Evolutionary conservation across 2,113 vertebrate genomes (phyloP).

Genomic region (Xiphophorus hellerii): DNA sequence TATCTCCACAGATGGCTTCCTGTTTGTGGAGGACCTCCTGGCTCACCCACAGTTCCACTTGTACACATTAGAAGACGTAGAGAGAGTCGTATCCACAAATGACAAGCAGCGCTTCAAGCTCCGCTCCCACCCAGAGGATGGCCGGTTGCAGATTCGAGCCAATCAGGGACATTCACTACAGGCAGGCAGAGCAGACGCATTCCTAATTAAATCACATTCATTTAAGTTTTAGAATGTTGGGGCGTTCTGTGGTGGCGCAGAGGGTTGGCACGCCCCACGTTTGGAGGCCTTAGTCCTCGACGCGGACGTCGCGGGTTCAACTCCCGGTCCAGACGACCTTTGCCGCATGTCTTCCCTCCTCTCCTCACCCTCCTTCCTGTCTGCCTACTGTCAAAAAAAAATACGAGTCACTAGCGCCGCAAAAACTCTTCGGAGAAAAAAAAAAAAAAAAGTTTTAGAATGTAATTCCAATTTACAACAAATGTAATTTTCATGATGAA

Average conservation of each 20-base stretch:
- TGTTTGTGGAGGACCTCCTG: slow-evolving; percentile 82
- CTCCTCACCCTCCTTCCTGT: no score
- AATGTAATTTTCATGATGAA: no score
- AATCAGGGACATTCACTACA: slow-evolving; percentile 91
- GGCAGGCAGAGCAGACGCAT: slow-evolving; percentile 61
- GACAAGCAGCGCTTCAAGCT: slow-evolving; percentile 87
- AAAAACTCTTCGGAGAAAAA: no score
- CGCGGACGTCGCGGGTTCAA: no score
- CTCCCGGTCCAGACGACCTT: no score
- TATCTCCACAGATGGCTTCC: slow-evolving; percentile 84
- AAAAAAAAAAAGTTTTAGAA: background rate
- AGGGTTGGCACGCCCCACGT: no score
- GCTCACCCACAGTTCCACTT: slow-evolving; percentile 79
- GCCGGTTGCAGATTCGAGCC: slow-evolving; percentile 84
- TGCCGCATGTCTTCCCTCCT: no score
- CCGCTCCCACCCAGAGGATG: slow-evolving; percentile 64
- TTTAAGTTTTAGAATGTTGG: background rate
- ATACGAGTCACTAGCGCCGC: no score
- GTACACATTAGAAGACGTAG: slow-evolving; percentile 82
- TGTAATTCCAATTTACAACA: no score
- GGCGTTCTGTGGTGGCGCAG: no score
- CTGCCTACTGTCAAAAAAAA: no score
- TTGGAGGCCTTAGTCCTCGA: no score
- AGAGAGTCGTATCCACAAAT: slow-evolving; percentile 82
- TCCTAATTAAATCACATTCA: background rate